Evolutionary conservation across 64 coral and sea anemone genomes (phyloP), one percentile per base, ranked within the genome.

Genomic region (Montipora capricornis): DNA sequence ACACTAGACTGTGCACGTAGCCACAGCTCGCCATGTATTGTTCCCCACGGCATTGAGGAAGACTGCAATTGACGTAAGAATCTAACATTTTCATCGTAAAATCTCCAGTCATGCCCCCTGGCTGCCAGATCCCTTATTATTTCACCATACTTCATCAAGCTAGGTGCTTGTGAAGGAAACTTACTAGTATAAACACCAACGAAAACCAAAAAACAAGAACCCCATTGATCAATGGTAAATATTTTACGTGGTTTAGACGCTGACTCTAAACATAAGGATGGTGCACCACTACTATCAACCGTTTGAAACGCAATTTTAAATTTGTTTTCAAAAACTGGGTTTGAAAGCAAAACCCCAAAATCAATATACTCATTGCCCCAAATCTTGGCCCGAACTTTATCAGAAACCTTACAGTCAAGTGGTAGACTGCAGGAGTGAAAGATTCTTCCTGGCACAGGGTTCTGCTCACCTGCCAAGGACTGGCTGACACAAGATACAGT

Each of bases 141-240:
- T 26, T 26, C 26, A 22, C 46, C 74, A 77, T 77, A 77, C 74
- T 77, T 77, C 74, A 77, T 77, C 8, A 77, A 3, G 1, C 4
- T 0, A 0, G 74, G 74, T 20, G 24, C 74, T 22, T 77, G 6
- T 0, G 20, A 77, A 77, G 14, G 1, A 22, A 24, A 24, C n/a
- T 48, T 77, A 77, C 74, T 77, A 12, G 74, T 77, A 5, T 77
- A 77, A 29, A 77, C 74, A 77, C 74, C 74, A 29, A 77, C 74
- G 5, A 77, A 24, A 44, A 77, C 13, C n/a, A 77, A 77, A 77
- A 77, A 77, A 77, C 4, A 24, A 77, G 17, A 24, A 20, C 4
- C n/a, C 74, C 4, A 77, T 48, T 20, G n/a, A 20, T 77, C 74
- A 44, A 44, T 77, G 29, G 17, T 77, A 48, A 77, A 22, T 5